Evolutionary conservation across 1,140 invertebrate genomes (phyloP).

Genomic region (Aphelenchoides besseyi): DNA sequence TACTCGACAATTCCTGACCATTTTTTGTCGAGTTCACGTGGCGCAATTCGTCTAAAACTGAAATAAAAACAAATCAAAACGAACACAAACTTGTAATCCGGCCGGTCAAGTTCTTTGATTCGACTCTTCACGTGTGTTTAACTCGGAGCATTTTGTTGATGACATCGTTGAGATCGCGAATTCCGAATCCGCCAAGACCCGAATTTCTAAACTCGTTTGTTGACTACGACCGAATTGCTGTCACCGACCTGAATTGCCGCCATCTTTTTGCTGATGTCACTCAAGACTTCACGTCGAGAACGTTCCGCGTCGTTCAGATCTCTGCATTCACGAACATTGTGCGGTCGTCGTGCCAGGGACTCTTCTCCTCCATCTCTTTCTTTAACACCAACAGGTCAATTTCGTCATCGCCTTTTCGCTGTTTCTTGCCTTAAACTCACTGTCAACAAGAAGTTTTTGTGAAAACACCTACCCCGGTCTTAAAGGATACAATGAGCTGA

Average conservation of each 20-base stretch:
- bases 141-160: constrained; percentile 95
- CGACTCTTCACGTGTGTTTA: constrained; percentile 86
- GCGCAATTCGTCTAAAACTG: constrained; percentile 53
- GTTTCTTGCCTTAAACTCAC: no score
- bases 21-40: constrained; percentile 54
- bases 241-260: constrained; percentile 94
- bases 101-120: constrained; percentile 88
- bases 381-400: constrained; percentile 60
- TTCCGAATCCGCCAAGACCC: constrained; percentile 92
- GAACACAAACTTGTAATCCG: constrained; percentile 72
- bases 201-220: constrained; percentile 70
- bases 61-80: not conserved
- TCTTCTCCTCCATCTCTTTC: constrained; percentile 62
- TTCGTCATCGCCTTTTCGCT: constrained; percentile 62
- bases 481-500: no score
- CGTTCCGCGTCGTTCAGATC: constrained; percentile 51
- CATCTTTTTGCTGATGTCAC: constrained; percentile 95
- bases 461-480: no score
- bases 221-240: no score
- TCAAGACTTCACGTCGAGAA: constrained; percentile 60
- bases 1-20: constrained; percentile 90
- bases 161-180: constrained; percentile 96
- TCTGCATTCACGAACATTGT: constrained; percentile 54
- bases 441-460: no score
- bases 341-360: constrained; percentile 55